Evolutionary conservation across 2,797 vertebrate species (phyloP), one percentile per base, ranked within the genome.

Genomic region (Numenius phaeopus): DNA sequence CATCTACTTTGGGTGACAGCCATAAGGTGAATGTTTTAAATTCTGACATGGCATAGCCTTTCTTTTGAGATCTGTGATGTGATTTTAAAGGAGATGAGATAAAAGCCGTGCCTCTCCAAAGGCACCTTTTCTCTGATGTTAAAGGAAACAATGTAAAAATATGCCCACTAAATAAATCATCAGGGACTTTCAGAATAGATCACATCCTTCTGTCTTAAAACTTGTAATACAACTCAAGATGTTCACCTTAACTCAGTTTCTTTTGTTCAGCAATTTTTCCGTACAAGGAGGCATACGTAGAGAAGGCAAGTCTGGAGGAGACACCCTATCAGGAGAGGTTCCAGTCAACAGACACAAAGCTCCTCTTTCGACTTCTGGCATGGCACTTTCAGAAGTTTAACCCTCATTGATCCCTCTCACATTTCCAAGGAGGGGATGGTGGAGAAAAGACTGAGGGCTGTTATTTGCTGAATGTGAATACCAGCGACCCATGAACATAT

Each of bases 91-190:
- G 39, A 79, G 83, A 81, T 67, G 73, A 97, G 89, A 96, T 94
- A 94, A 96, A 96, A 96, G 95, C 79, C 2, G 0, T 86, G 54
- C 72, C 9, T 96, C 83, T 95, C 92, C 77, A 90, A 94, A 96
- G 76, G 82, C 76, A 89, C 94, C 50, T 95, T 96, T 86, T 89
- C 94, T 95, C 87, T 95, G 92, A 95, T 89, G 76, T 94, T 95
- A 92, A 92, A 92, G 46, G 94, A 97, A 96, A 96, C 96, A 95
- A 97, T 97, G 90, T 97, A 95, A 94, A 96, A 97, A 97, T 94
- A 92, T 96, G 85, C 95, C 61, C 90, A 52, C 91, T 97, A 97
- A 96, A 95, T 97, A 97, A 97, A 95, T 96, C 90, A 97, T 96
- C 82, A 86, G 84, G 95, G 87, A 95, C 55, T 95, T 97, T 89